Evolutionary conservation across 2,888 invertebrate species (phyloP).

Genomic region (Ormyrus labotus): DNA sequence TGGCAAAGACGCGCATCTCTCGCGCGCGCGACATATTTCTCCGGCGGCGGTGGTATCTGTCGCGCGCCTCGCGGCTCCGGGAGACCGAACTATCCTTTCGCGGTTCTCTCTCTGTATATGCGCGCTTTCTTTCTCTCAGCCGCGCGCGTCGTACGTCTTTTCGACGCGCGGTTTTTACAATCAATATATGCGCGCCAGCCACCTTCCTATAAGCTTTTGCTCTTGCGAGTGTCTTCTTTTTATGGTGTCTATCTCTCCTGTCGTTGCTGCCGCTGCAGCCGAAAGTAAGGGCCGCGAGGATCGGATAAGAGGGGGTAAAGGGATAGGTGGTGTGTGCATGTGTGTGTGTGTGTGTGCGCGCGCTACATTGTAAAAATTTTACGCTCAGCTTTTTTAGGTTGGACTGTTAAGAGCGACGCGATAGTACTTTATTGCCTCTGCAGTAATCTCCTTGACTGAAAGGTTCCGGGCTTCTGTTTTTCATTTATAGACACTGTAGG

Average conservation of each 20-base stretch:
- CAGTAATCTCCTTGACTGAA: constrained; percentile 14
- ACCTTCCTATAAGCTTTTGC: background rate
- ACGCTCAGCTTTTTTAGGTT: constrained; percentile 38
- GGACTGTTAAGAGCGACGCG: constrained; percentile 32
- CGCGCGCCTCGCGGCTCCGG: background rate
- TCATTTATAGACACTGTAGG: constrained; percentile 3
- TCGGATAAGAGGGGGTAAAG: constrained; percentile 19
- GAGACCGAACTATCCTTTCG: constrained; percentile 34
- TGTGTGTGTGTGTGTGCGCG: background rate
- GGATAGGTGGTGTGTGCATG: background rate
- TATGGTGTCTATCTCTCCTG: constrained; percentile 13
- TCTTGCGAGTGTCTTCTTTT: background rate
- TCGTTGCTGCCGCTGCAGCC: constrained; percentile 19
- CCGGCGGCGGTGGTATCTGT: constrained; percentile 4
- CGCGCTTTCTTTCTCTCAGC: background rate
- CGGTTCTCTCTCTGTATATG: background rate
- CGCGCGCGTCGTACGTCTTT: constrained; percentile 1
- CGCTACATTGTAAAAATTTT: constrained; percentile 35
- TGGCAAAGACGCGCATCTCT: background rate
- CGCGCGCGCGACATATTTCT: constrained; percentile 24
- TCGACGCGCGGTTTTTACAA: constrained; percentile 33
- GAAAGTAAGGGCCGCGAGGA: background rate
- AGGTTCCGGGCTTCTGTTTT: background rate
- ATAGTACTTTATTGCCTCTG: constrained; percentile 39
- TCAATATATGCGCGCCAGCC: constrained; percentile 36